Conservation (phyloP, 2,888 invertebrate genomes). For the Ceriagrion tenellum region DNA sequence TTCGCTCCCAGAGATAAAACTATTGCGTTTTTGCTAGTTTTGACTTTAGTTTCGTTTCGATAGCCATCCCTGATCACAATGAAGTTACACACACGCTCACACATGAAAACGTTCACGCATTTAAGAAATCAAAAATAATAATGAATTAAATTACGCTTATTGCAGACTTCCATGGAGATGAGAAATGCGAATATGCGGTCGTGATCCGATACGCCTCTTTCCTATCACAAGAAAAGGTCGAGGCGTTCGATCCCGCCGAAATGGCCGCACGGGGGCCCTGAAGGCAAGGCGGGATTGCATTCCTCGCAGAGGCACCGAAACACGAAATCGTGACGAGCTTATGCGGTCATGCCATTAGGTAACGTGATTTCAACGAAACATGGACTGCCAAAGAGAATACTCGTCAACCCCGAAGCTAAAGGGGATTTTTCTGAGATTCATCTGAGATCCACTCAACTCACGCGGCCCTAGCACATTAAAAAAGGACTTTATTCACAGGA, state of each 20-base stretch:
- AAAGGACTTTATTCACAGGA: too few species aligned
- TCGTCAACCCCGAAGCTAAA: not conserved
- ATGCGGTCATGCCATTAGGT: not conserved
- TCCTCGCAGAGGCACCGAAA: not conserved
- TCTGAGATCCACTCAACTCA: too few species aligned
- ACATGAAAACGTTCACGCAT: too few species aligned
- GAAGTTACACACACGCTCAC: too few species aligned
- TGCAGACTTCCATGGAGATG: not conserved
- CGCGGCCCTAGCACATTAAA: too few species aligned
- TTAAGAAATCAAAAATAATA: too few species aligned
- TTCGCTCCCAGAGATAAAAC: too few species aligned
- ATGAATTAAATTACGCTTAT: too few species aligned
- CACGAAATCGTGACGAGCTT: not conserved
- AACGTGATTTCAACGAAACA: not conserved
- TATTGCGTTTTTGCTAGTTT: too few species aligned
- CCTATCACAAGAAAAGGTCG: not conserved
- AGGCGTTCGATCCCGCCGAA: not conserved
- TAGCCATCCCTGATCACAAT: too few species aligned
- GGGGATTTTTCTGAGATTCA: too few species aligned
- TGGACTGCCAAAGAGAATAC: not conserved
- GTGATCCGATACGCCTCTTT: constrained; percentile 8
- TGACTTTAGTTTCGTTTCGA: too few species aligned
- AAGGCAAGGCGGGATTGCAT: not conserved
- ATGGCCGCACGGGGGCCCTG: not conserved
- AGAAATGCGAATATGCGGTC: not conserved